Base-by-base conservation (phyloP, 2,888 invertebrate species). In the Polyploca ridens region DNA sequence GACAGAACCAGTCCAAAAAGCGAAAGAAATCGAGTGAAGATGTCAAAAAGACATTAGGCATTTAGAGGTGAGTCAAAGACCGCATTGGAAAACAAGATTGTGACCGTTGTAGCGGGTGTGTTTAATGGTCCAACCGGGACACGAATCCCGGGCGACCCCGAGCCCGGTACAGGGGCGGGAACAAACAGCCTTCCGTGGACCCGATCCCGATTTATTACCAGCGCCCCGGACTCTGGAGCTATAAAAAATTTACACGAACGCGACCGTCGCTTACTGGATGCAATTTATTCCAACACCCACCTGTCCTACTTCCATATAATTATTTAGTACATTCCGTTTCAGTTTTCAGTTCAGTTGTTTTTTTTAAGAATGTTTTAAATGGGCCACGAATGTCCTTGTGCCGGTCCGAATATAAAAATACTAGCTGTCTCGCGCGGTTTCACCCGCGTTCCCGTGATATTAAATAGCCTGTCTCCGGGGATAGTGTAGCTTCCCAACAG, bases 171-270 rank as follows among this genome's bases (percentile, higher is more conserved):
- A 66, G 64, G 68, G 72, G 69, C 74, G 76, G 77, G 69, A 73
- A 81, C 80, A 80, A 78, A 78, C 77, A 76, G 74, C 72, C 77
- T 76, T 77, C 73, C 74, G 69, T 65, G 76, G 80, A 75, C 67
- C 75, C 77, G 68, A 75, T 75, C 74, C 73, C 78, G 77, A 86
- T 87, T 85, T 86, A 85, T 85, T 79, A 76, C 76, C 66, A 64
- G 58, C 65, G 74, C 73, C 67, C 64, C 69, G 68, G 72, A 74
- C 70, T 69, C 65, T 63, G 67, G 63, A 66, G 67, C 74, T 67
- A 77, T 83, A 85, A 83, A 86, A 81, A 84, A 81, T 70, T 77
- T 80, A 81, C 81, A 77, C 71, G 66, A 70, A 70, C 67, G 27
- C 67, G 72, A 71, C 77, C 70, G 65, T 65, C 72, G 74, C 72